Evolutionary conservation across 2,113 vertebrate species (phyloP).

Genomic region (Trematocara stigmaticum): DNA sequence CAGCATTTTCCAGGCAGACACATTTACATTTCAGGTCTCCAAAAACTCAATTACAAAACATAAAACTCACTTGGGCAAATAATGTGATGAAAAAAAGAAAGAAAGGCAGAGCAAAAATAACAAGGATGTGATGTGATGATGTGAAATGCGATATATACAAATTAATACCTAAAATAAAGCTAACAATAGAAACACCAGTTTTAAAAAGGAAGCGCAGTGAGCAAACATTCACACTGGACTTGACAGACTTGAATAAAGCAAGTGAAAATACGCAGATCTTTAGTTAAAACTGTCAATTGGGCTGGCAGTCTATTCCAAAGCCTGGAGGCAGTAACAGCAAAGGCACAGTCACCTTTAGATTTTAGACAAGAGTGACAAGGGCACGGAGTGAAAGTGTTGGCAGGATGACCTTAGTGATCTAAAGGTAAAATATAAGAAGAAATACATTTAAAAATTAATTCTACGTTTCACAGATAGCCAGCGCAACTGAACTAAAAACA

Average conservation of each 20-base stretch:
- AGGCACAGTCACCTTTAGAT: not conserved
- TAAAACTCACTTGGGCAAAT: not conserved
- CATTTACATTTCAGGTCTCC: not conserved
- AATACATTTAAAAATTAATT: not conserved
- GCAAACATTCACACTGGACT: not conserved
- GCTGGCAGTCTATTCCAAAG: not conserved
- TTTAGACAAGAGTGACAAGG: not conserved
- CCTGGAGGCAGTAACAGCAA: not conserved
- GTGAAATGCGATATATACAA: not conserved
- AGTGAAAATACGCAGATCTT: not conserved
- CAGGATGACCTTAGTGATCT: not conserved
- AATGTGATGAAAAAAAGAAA: not conserved
- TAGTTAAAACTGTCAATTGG: not conserved
- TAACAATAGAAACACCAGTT: not conserved
- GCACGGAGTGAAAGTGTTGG: not conserved
- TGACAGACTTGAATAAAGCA: not conserved
- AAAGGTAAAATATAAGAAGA: not conserved
- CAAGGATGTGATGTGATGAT: not conserved
- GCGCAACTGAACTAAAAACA: not conserved
- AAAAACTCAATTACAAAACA: not conserved
- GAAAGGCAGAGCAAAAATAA: not conserved
- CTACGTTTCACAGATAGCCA: not conserved
- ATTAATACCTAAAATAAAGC: not conserved
- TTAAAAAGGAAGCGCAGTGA: not conserved
- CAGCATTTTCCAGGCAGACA: not conserved